A percentile compares a stretch with the other conserved stretches of the same genome.
These are phyloP conservation scores for Callimorpha dominula DNA, from an alignment of 2,888 invertebrate genomes.

Conservation along the genomic window DNA sequence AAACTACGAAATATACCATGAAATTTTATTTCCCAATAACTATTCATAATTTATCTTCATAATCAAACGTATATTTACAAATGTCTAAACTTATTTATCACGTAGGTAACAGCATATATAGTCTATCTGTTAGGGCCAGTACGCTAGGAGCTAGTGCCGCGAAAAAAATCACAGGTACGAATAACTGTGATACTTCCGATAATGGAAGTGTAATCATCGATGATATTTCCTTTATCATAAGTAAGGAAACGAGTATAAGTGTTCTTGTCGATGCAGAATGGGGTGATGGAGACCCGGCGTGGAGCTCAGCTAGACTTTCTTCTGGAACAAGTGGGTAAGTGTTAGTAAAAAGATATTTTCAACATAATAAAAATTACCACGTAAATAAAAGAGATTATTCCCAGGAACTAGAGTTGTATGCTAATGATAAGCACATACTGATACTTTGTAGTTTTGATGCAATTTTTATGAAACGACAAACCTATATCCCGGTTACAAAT, in stretches of 20 bases:
- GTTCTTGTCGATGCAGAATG: slow-evolving; percentile 62
- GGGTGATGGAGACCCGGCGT: slow-evolving; percentile 68
- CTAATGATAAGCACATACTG: no score
- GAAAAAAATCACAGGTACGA: slow-evolving; percentile 63
- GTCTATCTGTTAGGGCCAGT: slow-evolving; percentile 59
- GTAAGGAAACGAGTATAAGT: slow-evolving; percentile 60
- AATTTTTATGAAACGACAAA: no score
- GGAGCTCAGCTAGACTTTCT: slow-evolving; percentile 84
- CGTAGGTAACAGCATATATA: slow-evolving; percentile 74
- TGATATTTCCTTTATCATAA: slow-evolving; percentile 50
- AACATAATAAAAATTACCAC: no score
- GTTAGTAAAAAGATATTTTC: slow-evolving; percentile 45
- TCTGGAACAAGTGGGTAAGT: slow-evolving; percentile 77
- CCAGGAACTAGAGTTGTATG: no score
- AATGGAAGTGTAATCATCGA: slow-evolving; percentile 51
- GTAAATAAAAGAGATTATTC: no score
- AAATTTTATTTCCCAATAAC: slow-evolving; percentile 82
- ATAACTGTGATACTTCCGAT: slow-evolving; percentile 55
- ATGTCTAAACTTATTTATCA: slow-evolving; percentile 66
- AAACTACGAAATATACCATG: slow-evolving; percentile 68
- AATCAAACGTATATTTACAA: slow-evolving; percentile 61
- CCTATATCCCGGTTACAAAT: no score
- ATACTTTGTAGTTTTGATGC: no score
- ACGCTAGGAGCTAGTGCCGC: slow-evolving; percentile 56
- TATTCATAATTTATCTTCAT: slow-evolving; percentile 68